A percentile compares a stretch with the other conserved stretches of the same genome.
phyloP scores from a whole-genome alignment of 2,888 invertebrate species.

The Galeopsomyia nigrocyanea region DNA sequence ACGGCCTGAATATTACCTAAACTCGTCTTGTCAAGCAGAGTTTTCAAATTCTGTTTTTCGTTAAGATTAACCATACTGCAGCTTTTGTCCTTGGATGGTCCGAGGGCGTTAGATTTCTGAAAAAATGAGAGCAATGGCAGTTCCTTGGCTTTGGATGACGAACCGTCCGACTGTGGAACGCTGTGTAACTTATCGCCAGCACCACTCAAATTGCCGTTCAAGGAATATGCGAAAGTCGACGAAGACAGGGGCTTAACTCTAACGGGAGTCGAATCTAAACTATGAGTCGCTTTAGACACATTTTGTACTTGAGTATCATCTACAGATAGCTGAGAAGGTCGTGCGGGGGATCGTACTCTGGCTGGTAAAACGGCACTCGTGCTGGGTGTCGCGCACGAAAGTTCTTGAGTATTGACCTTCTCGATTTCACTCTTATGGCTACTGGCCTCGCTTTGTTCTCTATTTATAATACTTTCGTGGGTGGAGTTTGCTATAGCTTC shows the following conservation, averaged over 20 bases:
- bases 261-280: conserved; percentile 56
- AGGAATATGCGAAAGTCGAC: conserved; percentile 40
- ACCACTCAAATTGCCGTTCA: conserved; percentile 31
- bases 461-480: conserved; percentile 3
- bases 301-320: conserved; percentile 48
- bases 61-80: conserved; percentile 62
- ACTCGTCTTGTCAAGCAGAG: conserved; percentile 54
- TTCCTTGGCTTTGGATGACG: conserved; percentile 57
- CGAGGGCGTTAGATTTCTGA: conserved; percentile 47
- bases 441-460: conserved; percentile 29
- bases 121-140: conserved; percentile 63
- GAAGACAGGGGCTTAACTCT: conserved; percentile 49
- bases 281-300: conserved; percentile 48
- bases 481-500: not conserved
- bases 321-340: conserved; percentile 17
- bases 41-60: conserved; percentile 57
- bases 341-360: conserved; percentile 30
- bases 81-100: conserved; percentile 57
- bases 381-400: not conserved
- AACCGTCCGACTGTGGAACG: conserved; percentile 39
- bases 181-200: conserved; percentile 22
- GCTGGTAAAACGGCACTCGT: conserved; percentile 30
- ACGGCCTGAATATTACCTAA: conserved; percentile 57
- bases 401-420: conserved; percentile 20
- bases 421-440: conserved; percentile 33